A percentile compares a stretch with the other conserved stretches of the same genome.
These are phyloP conservation scores for Melanotaenia trifasciata DNA, from an alignment of 2,797 vertebrate genomes.

Conservation along the genomic window DNA sequence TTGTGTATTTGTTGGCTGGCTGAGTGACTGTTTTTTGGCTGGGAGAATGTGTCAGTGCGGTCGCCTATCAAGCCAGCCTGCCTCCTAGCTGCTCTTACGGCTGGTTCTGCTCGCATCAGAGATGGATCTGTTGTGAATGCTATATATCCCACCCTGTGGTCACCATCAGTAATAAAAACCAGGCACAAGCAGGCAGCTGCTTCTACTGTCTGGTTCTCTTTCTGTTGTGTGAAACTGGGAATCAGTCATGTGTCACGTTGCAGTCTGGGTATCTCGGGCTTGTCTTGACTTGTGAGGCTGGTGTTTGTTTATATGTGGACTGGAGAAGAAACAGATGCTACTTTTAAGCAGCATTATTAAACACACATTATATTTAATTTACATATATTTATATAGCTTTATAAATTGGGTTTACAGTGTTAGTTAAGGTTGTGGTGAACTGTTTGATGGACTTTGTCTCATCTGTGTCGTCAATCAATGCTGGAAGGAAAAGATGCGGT, in stretches of 20 bases:
- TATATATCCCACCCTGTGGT: conserved; percentile 48
- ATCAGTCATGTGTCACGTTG: conserved; percentile 26
- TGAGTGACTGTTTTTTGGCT: conserved; percentile 62
- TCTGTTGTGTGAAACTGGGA: conserved; percentile 41
- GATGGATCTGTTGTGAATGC: conserved; percentile 59
- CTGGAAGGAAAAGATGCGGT: too few species aligned
- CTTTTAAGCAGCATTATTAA: background rate
- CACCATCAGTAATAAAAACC: conserved; percentile 63
- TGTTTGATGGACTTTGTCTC: too few species aligned
- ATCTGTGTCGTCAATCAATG: too few species aligned
- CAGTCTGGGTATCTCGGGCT: conserved; percentile 9
- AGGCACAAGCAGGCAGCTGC: conserved; percentile 54
- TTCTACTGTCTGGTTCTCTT: conserved; percentile 40
- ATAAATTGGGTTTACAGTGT: too few species aligned
- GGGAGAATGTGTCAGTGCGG: conserved; percentile 56
- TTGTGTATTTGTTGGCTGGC: conserved; percentile 56
- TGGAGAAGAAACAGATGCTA: background rate
- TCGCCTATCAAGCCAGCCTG: conserved; percentile 54
- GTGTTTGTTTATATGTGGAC: conserved; percentile 13
- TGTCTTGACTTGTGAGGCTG: background rate
- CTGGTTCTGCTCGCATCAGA: conserved; percentile 55
- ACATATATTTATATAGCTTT: too few species aligned
- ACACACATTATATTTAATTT: background rate
- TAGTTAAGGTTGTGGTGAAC: too few species aligned
- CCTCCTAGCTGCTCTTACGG: conserved; percentile 56